Conservation (phyloP, 2,113 vertebrate species). For the Crotophaga sulcirostris region DNA sequence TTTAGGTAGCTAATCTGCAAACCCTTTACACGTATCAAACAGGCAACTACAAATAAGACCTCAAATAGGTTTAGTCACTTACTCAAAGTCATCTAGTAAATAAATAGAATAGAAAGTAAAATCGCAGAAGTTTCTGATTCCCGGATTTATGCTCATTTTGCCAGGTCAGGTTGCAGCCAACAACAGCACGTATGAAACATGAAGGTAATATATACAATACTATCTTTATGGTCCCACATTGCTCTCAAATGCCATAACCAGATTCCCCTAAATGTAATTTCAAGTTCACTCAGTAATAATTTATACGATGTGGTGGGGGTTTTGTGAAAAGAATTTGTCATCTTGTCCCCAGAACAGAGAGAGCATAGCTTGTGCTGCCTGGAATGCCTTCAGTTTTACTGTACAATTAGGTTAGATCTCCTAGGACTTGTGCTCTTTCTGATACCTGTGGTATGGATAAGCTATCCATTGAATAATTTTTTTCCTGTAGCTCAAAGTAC, state of each 20-base stretch:
- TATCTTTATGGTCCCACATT: constrained; percentile 4
- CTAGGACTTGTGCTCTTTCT: constrained; percentile 51
- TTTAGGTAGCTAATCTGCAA: neutral
- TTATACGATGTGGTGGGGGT: neutral
- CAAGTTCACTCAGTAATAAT: constrained; percentile 47
- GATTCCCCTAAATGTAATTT: neutral
- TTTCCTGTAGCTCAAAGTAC: constrained; percentile 56
- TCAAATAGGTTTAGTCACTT: neutral
- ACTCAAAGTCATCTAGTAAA: neutral
- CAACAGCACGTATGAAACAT: constrained; percentile 40
- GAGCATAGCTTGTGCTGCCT: neutral
- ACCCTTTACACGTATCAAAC: neutral
- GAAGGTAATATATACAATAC: constrained; percentile 31
- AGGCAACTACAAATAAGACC: neutral
- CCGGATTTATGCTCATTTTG: neutral
- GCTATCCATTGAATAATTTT: constrained; percentile 42
- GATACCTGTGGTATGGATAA: constrained; percentile 50
- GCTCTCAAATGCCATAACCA: constrained; percentile 36
- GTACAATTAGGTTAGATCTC: constrained; percentile 43
- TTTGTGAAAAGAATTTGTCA: neutral
- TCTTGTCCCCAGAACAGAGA: neutral
- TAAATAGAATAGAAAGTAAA: neutral
- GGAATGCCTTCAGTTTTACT: constrained; percentile 62
- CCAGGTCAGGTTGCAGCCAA: neutral
- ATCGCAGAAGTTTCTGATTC: neutral